A percentile compares a stretch with the other conserved stretches of the same genome.
phyloP scores from a whole-genome alignment of 2,797 vertebrate genomes.

The Heteromormyrus szaboi region DNA sequence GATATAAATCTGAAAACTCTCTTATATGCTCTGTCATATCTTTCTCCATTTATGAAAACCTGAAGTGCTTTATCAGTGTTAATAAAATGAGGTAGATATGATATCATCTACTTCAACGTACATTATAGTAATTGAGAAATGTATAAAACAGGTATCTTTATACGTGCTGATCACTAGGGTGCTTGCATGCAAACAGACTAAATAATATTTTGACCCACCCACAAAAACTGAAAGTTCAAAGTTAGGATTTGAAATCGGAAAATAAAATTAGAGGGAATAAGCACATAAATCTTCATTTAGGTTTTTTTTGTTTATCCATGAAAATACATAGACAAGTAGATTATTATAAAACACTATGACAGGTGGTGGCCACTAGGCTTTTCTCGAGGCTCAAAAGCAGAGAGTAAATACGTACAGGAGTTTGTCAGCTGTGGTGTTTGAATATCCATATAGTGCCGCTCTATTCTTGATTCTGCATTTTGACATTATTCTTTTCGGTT shows the following conservation, averaged over 20 bases:
- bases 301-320: not conserved
- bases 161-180: not conserved
- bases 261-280: not conserved
- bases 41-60: not conserved
- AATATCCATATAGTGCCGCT: not conserved
- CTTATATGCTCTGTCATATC: not conserved
- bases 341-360: not conserved
- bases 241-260: not conserved
- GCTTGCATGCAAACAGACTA: not conserved
- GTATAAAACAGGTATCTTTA: not conserved
- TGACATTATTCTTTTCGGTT: conserved; percentile 16
- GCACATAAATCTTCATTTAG: not conserved
- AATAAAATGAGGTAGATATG: conserved; percentile 20
- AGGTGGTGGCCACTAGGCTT: not conserved
- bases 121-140: not conserved
- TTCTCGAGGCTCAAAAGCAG: not conserved
- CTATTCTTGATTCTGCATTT: conserved; percentile 10
- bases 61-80: not conserved
- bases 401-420: not conserved
- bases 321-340: not conserved
- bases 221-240: not conserved
- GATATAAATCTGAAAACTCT: not conserved
- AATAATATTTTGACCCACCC: not conserved
- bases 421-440: not conserved
- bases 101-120: not conserved